These are phyloP conservation scores for Dicyrtomina minuta DNA, from an alignment of 2,888 invertebrate genomes.

Conservation along the genomic window DNA sequence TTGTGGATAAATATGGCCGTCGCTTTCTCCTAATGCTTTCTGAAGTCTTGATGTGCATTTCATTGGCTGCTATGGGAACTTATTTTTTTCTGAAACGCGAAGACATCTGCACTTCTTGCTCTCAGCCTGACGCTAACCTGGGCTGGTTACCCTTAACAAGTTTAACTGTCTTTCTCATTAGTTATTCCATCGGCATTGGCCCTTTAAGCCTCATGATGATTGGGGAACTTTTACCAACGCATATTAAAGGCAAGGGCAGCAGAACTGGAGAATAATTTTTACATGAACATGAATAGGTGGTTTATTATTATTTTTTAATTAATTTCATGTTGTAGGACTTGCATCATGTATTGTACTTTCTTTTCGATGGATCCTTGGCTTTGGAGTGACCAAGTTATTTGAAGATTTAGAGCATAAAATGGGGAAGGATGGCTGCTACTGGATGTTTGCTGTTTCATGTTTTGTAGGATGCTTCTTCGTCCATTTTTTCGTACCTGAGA, in stretches of 20 bases:
- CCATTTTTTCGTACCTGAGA: conserved; percentile 46
- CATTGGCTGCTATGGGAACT: conserved; percentile 41
- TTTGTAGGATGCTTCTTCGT: conserved; percentile 42
- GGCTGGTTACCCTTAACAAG: conserved; percentile 44
- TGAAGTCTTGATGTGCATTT: conserved; percentile 43
- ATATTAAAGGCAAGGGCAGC: conserved; percentile 49
- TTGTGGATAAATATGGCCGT: conserved; percentile 48
- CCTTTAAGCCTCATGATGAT: conserved; percentile 48
- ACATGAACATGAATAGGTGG: too few relatives aligned
- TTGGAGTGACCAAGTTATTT: conserved; percentile 50
- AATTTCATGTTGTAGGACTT: conserved; percentile 28
- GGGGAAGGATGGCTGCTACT: conserved; percentile 48
- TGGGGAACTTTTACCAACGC: conserved; percentile 50
- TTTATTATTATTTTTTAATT: not conserved
- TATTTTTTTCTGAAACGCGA: conserved; percentile 41
- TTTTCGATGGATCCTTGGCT: conserved; percentile 49
- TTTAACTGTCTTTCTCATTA: conserved; percentile 46
- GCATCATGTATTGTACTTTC: conserved; percentile 47
- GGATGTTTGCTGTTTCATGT: conserved; percentile 42
- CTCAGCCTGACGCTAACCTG: conserved; percentile 22
- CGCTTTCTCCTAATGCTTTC: conserved; percentile 48
- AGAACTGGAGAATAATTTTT: too few relatives aligned
- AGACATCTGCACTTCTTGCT: conserved; percentile 12
- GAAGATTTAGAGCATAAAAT: conserved; percentile 37
- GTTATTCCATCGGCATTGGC: conserved; percentile 49